A percentile compares a stretch with the other conserved stretches of the same genome.
Evolutionary conservation across 2,797 vertebrate genomes (phyloP).

Genomic region (Steatocranus sp.): DNA sequence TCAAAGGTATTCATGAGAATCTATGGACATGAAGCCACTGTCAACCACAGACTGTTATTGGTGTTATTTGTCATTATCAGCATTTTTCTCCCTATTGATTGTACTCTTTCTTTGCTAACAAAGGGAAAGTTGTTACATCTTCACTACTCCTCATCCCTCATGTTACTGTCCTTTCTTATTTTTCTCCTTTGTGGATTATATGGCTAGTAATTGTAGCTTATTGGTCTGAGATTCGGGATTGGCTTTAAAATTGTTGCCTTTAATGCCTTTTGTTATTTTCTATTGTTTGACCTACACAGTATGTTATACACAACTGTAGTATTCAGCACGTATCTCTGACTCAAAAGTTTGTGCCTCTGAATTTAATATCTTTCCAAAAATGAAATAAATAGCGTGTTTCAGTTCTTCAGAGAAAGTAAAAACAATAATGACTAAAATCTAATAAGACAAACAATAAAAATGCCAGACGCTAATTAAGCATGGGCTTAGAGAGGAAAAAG

Average conservation of each 20-base stretch:
- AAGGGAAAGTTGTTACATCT: constrained; percentile 37
- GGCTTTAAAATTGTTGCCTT: background rate
- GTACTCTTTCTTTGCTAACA: constrained; percentile 32
- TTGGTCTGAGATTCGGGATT: background rate
- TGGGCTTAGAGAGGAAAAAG: constrained; percentile 21
- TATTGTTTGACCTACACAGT: background rate
- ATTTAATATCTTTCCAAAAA: constrained; percentile 13
- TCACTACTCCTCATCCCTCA: background rate
- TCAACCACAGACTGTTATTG: constrained; percentile 53
- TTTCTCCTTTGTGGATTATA: background rate
- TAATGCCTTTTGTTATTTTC: background rate
- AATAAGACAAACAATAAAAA: constrained; percentile 47
- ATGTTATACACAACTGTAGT: background rate
- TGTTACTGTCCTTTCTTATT: background rate
- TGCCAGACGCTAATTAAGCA: constrained; percentile 41
- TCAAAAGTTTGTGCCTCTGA: background rate
- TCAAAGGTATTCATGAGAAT: constrained; percentile 55
- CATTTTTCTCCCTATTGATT: constrained; percentile 49
- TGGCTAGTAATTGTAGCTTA: background rate
- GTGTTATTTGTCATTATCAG: constrained; percentile 70
- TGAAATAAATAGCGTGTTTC: background rate
- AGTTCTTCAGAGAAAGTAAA: constrained; percentile 3
- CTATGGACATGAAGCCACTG: constrained; percentile 56
- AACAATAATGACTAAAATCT: constrained; percentile 48
- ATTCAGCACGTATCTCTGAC: background rate